These are phyloP conservation scores for Capromys pilorides DNA, from an alignment of 2,797 vertebrate species.

Conservation along the genomic window DNA sequence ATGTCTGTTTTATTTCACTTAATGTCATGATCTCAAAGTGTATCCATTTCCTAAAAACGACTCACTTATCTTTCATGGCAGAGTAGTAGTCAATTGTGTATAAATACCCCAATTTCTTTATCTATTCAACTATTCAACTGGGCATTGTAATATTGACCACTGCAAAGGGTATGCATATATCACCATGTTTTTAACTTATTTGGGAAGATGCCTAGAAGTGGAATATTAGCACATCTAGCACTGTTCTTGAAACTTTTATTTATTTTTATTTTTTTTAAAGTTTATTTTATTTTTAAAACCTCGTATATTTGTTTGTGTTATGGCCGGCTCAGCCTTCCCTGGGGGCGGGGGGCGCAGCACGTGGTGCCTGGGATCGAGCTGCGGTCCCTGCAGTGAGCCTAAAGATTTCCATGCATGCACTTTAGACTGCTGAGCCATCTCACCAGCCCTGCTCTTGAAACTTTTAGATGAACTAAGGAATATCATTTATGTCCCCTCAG, in stretches of 20 bases:
- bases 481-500: not conserved
- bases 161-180: not conserved
- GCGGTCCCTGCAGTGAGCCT: too few species aligned
- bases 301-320: too few species aligned
- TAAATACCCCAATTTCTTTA: not conserved
- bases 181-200: not conserved
- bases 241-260: not conserved
- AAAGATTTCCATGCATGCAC: too few species aligned
- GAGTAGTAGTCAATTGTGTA: not conserved
- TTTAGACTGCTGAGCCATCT: too few species aligned
- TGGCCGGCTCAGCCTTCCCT: too few species aligned
- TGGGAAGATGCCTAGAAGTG: not conserved
- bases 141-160: not conserved
- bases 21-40: not conserved
- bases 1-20: not conserved
- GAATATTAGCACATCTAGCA: not conserved
- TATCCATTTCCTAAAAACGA: not conserved
- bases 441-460: not conserved
- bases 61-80: not conserved
- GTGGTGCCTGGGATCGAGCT: too few species aligned
- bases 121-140: not conserved
- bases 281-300: too few species aligned
- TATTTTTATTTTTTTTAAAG: too few species aligned
- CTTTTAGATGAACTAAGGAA: not conserved
- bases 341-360: too few species aligned